These are phyloP conservation scores for Heliconius cydno DNA, from an alignment of 2,888 invertebrate genomes.

Conservation along the genomic window DNA sequence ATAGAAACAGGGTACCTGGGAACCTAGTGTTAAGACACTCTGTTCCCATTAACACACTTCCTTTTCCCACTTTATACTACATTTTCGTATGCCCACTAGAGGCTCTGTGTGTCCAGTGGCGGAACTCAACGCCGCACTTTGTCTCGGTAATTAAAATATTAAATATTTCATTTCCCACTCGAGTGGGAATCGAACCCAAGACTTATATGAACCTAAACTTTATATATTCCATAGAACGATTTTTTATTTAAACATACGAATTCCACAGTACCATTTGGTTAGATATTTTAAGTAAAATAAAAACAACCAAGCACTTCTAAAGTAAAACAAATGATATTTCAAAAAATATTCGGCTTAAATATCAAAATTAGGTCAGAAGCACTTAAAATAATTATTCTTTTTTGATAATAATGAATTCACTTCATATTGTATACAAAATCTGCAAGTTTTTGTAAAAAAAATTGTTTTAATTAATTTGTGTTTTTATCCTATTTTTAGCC, in stretches of 20 bases:
- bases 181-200: background rate
- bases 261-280: too few species aligned
- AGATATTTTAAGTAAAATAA: background rate
- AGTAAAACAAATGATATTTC: background rate
- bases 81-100: too few species aligned
- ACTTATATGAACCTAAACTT: too few species aligned
- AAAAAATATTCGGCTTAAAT: background rate
- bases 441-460: background rate
- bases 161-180: background rate
- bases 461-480: background rate
- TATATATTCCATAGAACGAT: too few species aligned
- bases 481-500: background rate
- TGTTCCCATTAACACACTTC: too few species aligned
- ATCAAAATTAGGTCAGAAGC: slow-evolving; percentile 16
- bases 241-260: too few species aligned
- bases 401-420: slow-evolving; percentile 7
- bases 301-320: background rate
- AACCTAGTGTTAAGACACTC: too few species aligned
- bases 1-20: too few species aligned
- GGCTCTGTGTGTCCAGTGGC: too few species aligned
- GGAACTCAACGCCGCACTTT: too few species aligned
- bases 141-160: too few species aligned
- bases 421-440: slow-evolving; percentile 5
- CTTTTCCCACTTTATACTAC: too few species aligned
- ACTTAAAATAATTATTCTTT: slow-evolving; percentile 7